Evolutionary conservation across 2,888 invertebrate genomes (phyloP).

Genomic region (Panzeria rudis): DNA sequence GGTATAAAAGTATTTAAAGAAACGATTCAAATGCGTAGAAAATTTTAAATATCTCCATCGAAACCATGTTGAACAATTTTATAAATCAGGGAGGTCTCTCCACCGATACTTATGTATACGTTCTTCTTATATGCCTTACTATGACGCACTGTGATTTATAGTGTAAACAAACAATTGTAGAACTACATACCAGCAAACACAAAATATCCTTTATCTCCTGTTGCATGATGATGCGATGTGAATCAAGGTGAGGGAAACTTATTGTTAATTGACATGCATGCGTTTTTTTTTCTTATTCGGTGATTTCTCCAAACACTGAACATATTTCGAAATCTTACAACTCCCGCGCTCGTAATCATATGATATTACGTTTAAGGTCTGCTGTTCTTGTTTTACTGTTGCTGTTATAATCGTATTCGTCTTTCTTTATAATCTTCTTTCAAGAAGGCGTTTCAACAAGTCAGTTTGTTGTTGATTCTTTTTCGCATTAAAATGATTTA

Average conservation of each 20-base stretch:
- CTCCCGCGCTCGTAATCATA: conserved; percentile 51
- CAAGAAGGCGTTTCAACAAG: conserved; percentile 68
- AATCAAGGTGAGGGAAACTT: conserved; percentile 23
- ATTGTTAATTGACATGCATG: conserved; percentile 64
- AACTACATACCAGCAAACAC: not conserved
- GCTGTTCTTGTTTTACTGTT: not conserved
- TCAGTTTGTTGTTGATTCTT: conserved; percentile 65
- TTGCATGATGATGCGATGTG: conserved; percentile 3
- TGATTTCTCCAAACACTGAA: not conserved
- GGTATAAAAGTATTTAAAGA: not conserved
- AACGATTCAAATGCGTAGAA: conserved; percentile 34
- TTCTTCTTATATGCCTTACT: too few species aligned
- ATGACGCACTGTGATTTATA: conserved; percentile 19
- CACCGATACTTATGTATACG: too few species aligned
- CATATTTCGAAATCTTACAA: conserved; percentile 26
- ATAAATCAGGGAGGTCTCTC: conserved; percentile 31
- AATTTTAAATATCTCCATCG: conserved; percentile 8
- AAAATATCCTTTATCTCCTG: conserved; percentile 19
- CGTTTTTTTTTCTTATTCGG: conserved; percentile 26
- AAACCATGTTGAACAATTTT: conserved; percentile 18
- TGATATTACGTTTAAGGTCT: not conserved
- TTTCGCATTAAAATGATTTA: conserved; percentile 66
- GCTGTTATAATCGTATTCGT: not conserved
- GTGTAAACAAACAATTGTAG: conserved; percentile 22
- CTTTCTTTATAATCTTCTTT: not conserved